Evolutionary conservation across 2,888 invertebrate genomes (phyloP).

Genomic region (Sarcophaga variegata): DNA sequence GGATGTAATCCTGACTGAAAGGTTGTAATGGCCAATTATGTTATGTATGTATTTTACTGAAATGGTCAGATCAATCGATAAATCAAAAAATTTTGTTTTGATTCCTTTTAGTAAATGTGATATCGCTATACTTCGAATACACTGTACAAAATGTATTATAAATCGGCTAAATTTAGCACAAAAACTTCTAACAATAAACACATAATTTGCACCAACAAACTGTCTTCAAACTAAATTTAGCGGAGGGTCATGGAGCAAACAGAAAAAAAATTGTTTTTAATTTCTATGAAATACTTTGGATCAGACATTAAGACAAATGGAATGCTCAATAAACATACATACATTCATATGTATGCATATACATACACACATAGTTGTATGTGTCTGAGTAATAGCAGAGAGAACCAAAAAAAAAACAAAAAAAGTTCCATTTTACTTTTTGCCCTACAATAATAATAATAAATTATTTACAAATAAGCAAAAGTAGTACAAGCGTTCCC

Average conservation of each 20-base stretch:
- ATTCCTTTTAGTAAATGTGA: too few species aligned
- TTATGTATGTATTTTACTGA: too few species aligned
- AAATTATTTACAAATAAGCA: constrained; percentile 57
- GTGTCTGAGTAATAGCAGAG: background rate
- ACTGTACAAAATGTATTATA: too few species aligned
- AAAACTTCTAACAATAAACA: too few species aligned
- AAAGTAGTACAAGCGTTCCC: constrained; percentile 34
- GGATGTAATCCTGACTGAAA: too few species aligned
- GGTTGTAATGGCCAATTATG: too few species aligned
- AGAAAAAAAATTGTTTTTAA: background rate
- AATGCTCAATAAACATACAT: background rate
- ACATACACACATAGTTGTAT: constrained; percentile 3
- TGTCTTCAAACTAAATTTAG: too few species aligned
- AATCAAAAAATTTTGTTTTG: too few species aligned
- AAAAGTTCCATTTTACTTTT: constrained; percentile 47
- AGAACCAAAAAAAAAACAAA: background rate
- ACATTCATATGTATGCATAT: background rate
- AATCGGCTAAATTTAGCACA: too few species aligned
- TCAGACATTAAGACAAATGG: background rate
- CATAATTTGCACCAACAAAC: too few species aligned
- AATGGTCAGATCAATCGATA: too few species aligned
- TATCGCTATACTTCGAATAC: too few species aligned
- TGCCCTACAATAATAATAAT: constrained; percentile 59
- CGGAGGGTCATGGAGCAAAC: constrained; percentile 13
- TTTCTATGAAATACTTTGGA: constrained; percentile 26